Conservation (phyloP, 2,888 invertebrate species). For the Acleris sparsana region DNA sequence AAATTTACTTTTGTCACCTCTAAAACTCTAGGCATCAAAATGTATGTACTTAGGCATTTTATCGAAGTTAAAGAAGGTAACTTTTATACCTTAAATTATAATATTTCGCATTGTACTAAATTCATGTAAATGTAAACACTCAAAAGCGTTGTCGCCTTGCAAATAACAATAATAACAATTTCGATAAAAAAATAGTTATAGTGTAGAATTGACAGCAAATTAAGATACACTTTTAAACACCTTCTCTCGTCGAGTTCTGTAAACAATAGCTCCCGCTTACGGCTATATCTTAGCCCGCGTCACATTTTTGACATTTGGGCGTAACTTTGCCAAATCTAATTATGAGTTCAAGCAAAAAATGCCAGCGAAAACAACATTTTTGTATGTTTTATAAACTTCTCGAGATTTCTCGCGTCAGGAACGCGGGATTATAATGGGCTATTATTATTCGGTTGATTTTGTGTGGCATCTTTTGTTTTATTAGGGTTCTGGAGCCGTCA, state of each 20-base stretch:
- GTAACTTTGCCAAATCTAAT: conserved; percentile 80
- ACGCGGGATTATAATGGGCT: conserved; percentile 33
- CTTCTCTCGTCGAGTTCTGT: neutral
- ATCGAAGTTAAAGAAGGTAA: too few relatives aligned
- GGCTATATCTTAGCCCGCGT: conserved; percentile 49
- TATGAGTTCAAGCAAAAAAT: conserved; percentile 70
- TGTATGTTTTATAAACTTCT: conserved; percentile 62
- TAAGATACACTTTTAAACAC: neutral
- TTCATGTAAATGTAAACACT: too few relatives aligned
- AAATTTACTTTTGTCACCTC: too few relatives aligned
- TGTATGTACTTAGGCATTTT: too few relatives aligned
- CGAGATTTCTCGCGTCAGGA: conserved; percentile 56
- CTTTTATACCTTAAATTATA: too few relatives aligned
- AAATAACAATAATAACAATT: too few relatives aligned
- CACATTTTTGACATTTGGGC: conserved; percentile 58
- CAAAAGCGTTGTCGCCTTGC: too few relatives aligned
- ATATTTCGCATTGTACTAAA: too few relatives aligned
- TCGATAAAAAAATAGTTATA: too few relatives aligned
- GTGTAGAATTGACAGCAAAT: too few relatives aligned
- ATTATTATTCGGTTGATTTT: conserved; percentile 35
- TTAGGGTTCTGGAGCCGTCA: neutral
- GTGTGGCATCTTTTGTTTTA: conserved; percentile 11
- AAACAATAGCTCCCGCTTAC: conserved; percentile 1
- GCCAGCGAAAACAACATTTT: conserved; percentile 59
- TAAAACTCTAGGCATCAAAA: too few relatives aligned